Evolutionary conservation across 2,113 vertebrate genomes (phyloP).

Genomic region (Notothenia coriiceps): DNA sequence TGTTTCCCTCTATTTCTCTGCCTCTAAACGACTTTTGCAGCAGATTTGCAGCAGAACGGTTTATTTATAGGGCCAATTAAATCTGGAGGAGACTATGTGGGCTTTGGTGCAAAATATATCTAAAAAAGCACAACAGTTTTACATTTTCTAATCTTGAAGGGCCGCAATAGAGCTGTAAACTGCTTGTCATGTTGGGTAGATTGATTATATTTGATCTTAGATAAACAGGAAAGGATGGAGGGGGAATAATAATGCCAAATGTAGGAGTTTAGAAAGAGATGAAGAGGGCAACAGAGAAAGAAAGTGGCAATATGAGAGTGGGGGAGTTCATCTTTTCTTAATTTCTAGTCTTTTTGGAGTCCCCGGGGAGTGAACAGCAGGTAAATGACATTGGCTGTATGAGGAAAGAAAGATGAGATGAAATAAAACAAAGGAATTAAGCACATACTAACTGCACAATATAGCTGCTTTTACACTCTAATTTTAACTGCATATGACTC

Average conservation of each 20-base stretch:
- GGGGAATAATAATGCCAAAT: conserved; percentile 13
- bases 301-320: conserved; percentile 3
- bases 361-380: conserved; percentile 35
- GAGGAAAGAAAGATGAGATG: conserved; percentile 4
- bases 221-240: conserved; percentile 32
- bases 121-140: conserved; percentile 66
- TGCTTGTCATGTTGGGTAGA: conserved; percentile 48
- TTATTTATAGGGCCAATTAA: conserved; percentile 81
- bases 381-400: conserved; percentile 33
- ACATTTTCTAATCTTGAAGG: conserved; percentile 63
- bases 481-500: conserved; percentile 20
- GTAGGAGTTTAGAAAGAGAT: not conserved
- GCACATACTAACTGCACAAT: conserved; percentile 6
- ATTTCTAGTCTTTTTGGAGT: conserved; percentile 32
- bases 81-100: conserved; percentile 69
- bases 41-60: conserved; percentile 65
- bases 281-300: conserved; percentile 9
- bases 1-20: conserved; percentile 51
- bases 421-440: conserved; percentile 9
- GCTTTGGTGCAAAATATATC: conserved; percentile 62
- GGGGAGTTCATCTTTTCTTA: conserved; percentile 37
- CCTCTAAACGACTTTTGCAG: conserved; percentile 64
- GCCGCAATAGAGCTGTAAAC: conserved; percentile 55
- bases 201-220: conserved; percentile 57
- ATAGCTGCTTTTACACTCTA: conserved; percentile 13